These are phyloP conservation scores for Macrocentrus cingulum DNA, from an alignment of 1,140 invertebrate species.

Conservation along the genomic window DNA sequence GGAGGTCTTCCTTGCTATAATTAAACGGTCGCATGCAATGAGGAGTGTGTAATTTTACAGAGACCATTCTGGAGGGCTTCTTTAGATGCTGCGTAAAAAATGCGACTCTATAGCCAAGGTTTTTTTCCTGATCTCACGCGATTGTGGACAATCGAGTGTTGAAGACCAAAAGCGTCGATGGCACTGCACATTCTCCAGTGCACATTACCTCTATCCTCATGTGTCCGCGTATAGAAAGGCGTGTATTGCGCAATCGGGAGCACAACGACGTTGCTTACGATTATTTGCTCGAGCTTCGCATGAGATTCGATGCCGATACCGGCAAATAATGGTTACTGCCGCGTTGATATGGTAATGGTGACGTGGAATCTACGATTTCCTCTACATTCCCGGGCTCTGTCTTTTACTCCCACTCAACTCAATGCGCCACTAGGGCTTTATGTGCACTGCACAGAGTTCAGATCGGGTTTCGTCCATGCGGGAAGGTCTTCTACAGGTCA, in stretches of 20 bases:
- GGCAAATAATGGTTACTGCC: constrained; percentile 30
- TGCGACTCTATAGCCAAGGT: no score
- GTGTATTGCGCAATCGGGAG: constrained; percentile 18
- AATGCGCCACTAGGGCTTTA: neutral
- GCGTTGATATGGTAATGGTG: constrained; percentile 31
- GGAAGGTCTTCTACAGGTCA: neutral
- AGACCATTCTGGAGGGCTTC: no score
- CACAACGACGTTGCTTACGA: neutral
- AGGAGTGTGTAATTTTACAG: no score
- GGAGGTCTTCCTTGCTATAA: no score
- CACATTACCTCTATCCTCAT: no score
- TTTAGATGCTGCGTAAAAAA: no score
- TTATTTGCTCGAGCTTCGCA: constrained; percentile 2
- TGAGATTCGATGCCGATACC: constrained; percentile 16
- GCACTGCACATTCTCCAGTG: no score
- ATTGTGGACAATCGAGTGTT: no score
- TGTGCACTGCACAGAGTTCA: constrained; percentile 15
- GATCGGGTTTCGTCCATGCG: constrained; percentile 6
- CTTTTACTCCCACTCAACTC: constrained; percentile 2
- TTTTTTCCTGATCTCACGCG: no score
- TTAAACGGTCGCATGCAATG: no score
- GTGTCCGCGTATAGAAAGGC: neutral
- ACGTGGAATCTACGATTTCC: constrained; percentile 23
- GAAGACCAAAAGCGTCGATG: no score
- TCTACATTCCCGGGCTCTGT: constrained; percentile 4